Conservation (phyloP, 2,797 vertebrate genomes). For the Dendrocincla tyrannina region DNA sequence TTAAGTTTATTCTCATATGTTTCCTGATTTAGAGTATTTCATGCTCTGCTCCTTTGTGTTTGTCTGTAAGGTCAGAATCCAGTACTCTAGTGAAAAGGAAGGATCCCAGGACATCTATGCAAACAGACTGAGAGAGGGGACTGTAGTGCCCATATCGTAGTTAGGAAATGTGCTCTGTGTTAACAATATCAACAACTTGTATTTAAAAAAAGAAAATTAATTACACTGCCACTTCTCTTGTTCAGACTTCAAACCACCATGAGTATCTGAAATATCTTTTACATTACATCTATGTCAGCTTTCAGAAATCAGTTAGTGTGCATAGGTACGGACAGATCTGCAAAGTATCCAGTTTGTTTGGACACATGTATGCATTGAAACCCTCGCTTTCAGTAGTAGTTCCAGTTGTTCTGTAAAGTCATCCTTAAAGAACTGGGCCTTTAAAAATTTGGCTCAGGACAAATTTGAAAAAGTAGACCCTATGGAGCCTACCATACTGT, state of each 20-base stretch:
- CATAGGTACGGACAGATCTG: not conserved
- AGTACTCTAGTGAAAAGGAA: not conserved
- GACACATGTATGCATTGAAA: not conserved
- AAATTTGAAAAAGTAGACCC: not conserved
- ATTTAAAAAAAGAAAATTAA: not conserved
- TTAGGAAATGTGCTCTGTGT: not conserved
- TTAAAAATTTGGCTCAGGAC: not conserved
- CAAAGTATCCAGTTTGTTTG: not conserved
- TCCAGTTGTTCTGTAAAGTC: not conserved
- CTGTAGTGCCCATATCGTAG: not conserved
- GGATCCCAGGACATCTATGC: rapidly evolving
- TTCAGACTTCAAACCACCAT: not conserved
- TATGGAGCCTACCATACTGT: not conserved
- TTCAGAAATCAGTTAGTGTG: not conserved
- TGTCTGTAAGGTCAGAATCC: not conserved
- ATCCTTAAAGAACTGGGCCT: not conserved
- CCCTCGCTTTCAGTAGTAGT: not conserved
- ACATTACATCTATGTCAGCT: not conserved
- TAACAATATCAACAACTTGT: not conserved
- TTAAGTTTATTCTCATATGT: not conserved
- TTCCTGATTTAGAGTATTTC: not conserved
- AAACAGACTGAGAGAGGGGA: not conserved
- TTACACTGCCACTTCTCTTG: not conserved
- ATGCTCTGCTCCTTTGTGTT: not conserved
- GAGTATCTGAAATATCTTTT: not conserved